Base-by-base conservation (phyloP, 2,797 vertebrate genomes). In the Balearica regulorum region DNA sequence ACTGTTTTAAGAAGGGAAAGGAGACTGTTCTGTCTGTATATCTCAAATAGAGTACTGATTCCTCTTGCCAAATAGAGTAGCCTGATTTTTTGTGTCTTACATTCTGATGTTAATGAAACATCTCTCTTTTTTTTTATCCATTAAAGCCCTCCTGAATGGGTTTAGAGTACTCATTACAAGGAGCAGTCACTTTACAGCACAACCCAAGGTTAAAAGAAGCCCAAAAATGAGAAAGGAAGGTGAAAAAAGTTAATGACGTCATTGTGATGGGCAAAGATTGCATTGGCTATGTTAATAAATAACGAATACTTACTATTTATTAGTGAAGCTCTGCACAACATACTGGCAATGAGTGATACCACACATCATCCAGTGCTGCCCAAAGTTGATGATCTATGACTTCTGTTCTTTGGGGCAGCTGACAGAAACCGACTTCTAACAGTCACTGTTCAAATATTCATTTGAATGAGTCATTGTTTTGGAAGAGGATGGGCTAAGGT, bases 271-370 rank as follows among this genome's bases (percentile, higher is more conserved):
- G 37, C n/a, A n/a, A 29, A 18, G 72, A 2, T 9, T 8, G 54
- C 29, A 4, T 5, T 12, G 41, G 8, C 54, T 31, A 1, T 2
- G 29, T 8, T 3, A 35, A 8, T 3, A 12, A 68, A 20, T 5
- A 35, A 11, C 51, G 39, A 16, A 48, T 17, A 26, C 9, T 70
- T n/a, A 10, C 0, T 3, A 13, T 19, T 31, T 48, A 6, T 39
- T 10, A 18, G 51, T 5, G 70, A 35, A n/a, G 62, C 55, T 76
- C 46, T 35, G 93, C 13, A 7, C 35, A 7, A 0, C 16, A 6
- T 16, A 2, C 44, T 58, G 65, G 17, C 44, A 16, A 6, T 4
- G 28, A 37, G 39, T 3, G 28, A 26, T 43, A 17, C 31, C 57
- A 28, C 39, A 15, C 20, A 4, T 12, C 41, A 5, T 3, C 29